Evolutionary conservation across 2,888 invertebrate genomes (phyloP), one percentile per base, ranked within the genome.

Genomic region (Dorcus hopei): DNA sequence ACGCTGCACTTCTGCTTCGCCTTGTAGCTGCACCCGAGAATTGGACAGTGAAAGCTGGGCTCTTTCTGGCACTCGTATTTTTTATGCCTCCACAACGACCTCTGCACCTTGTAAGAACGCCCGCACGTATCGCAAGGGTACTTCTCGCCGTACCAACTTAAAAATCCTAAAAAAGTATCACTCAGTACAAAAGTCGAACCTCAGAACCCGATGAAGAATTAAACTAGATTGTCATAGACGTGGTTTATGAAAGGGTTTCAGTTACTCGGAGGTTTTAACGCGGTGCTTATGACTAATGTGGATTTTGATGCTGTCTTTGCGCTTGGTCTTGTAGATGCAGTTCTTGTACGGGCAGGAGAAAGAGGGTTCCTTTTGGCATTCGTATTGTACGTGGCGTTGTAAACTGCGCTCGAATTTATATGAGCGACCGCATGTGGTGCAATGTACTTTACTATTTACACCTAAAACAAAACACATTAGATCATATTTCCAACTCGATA

Each of bases 341-440:
- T 43, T 49, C 33, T 11, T 38, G 33, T 51, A 81, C 59, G 81
- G 80, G 73, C 87, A 87, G 72, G 82, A 81, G 78, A 84, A 84
- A 71, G 83, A 81, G 38, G 86, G 85, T 66, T 82, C 81, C 71
- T 84, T 84, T 65, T 85, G 85, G 68, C 86, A 86, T 71, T 86
- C 86, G 68, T 85, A 86, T 43, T 85, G 85, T 52, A 85, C 78
- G 72, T 89, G 89, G 70, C 88, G 81, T 71, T 85, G 81, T 70
- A 89, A 83, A 38, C 87, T 87, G 68, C 87, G 86, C 78, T 87
- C 86, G 79, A 87, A 87, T 62, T 85, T 84, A 76, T 89, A 89
- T 69, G 85, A 85, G 72, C 87, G 83, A 72, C 85, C 86, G 75
- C 89, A 89, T 66, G 83, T 84, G 63, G 84, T 83, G 74, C 89